These are phyloP conservation scores for Ictalurus punctatus DNA, from an alignment of 2,113 vertebrate species.

Conservation along the genomic window DNA sequence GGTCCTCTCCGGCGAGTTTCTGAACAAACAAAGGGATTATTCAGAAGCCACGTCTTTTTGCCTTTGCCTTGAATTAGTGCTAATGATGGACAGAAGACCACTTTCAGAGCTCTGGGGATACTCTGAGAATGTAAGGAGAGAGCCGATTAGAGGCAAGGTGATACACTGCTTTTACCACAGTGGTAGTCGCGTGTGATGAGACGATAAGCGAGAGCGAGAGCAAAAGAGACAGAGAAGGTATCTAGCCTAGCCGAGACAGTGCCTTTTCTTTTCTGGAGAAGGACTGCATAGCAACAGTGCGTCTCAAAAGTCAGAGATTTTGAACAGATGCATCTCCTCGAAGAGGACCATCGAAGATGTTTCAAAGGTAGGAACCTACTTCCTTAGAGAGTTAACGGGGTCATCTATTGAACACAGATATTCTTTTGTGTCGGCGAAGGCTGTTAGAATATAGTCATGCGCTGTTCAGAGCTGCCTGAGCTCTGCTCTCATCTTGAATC, in stretches of 20 bases:
- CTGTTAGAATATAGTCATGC: not conserved
- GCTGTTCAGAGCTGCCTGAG: not conserved
- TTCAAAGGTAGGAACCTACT: conserved; percentile 57
- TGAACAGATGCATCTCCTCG: conserved; percentile 61
- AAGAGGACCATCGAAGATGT: conserved; percentile 59
- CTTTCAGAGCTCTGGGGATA: conserved; percentile 10
- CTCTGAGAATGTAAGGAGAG: conserved; percentile 20
- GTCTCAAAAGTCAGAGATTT: conserved; percentile 24
- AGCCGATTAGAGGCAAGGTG: conserved; percentile 18
- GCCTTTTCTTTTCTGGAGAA: conserved; percentile 27
- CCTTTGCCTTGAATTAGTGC: conserved; percentile 28
- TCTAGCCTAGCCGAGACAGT: conserved; percentile 26
- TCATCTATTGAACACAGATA: not conserved
- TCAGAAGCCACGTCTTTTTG: conserved; percentile 31
- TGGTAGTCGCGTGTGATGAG: not conserved
- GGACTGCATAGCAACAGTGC: conserved; percentile 44
- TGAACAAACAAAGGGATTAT: conserved; percentile 47
- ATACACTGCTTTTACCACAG: not conserved
- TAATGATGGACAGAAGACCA: conserved; percentile 20
- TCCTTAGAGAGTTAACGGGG: not conserved
- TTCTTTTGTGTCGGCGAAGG: not conserved
- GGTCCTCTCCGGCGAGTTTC: conserved; percentile 1
- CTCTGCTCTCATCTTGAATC: not conserved
- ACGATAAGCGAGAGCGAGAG: not conserved
- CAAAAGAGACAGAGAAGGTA: conserved; percentile 24